Base-by-base conservation (phyloP, 2,113 vertebrate species). In the Pelecanoides urinatrix region DNA sequence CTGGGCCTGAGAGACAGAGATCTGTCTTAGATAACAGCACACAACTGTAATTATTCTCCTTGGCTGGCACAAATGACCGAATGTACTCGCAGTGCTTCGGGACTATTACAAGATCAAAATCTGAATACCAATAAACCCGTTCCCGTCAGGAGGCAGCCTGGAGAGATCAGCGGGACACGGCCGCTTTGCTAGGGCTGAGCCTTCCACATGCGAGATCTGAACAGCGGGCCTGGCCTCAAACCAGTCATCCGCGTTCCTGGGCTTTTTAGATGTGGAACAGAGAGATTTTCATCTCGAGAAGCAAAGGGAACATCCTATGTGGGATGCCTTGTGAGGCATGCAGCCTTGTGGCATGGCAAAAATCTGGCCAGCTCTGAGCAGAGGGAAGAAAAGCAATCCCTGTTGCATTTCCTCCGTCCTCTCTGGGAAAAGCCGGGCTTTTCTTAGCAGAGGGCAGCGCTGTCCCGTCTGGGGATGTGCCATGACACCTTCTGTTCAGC, bases 401-500 rank as follows among this genome's bases (percentile, higher is more conserved):
- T 2, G 0, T 7, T 56, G 12, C 6, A 9, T 67, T 50, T 47
- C 53, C 55, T 22, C 12, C 0, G 1, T 56, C 49, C 66, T 25
- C 36, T 8, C 59, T 30, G 59, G 34, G 65, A 50, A 72, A 72
- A 77, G 19, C 53, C n/a, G 13, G 25, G 25, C 59, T 67, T 34
- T 42, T 71, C 38, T 38, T 25, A 29, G 56, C 29, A 47, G 20
- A 71, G 40, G 40, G 7, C 56, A 53, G 42, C 0, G 2, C 38
- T 49, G 53, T 27, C 38, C 29, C 23, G 53, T 11, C 30, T 16
- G n/a, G 44, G 17, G n/a, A 26, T 59, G 9, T 1, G 2, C 23
- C 0, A 0, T 44, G 70, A 21, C n/a, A 32, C 27, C 21, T 53
- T 23, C 16, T 3, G 0, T 11, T 27, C 30, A 6, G 47, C 10